phyloP scores from a whole-genome alignment of 2,888 invertebrate genomes.

The Eurytoma adleriae region DNA sequence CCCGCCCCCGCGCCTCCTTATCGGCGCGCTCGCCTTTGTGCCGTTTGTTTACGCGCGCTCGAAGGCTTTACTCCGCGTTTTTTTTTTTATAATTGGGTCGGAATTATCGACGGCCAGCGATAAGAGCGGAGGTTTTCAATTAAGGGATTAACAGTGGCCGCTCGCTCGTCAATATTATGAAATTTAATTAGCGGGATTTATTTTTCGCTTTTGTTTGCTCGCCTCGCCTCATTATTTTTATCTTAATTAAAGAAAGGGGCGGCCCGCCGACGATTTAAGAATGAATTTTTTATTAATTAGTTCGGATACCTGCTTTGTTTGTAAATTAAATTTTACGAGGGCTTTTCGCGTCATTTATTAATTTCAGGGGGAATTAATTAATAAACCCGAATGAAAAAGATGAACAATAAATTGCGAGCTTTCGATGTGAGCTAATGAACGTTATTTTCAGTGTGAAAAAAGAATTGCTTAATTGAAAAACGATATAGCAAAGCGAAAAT shows the following conservation, averaged over 20 bases:
- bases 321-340: neutral
- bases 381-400: neutral
- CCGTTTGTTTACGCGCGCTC: constrained; percentile 23
- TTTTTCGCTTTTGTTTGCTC: neutral
- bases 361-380: constrained; percentile 39
- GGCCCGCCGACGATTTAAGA: neutral
- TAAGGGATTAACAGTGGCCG: constrained; percentile 19
- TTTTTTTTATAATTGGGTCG: constrained; percentile 10
- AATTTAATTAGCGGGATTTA: constrained; percentile 6
- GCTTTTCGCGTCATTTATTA: constrained; percentile 9
- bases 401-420: constrained; percentile 13
- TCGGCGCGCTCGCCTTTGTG: constrained; percentile 2
- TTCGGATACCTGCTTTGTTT: neutral
- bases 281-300: neutral
- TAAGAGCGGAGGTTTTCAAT: constrained; percentile 37
- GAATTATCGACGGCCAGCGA: constrained; percentile 18
- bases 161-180: constrained; percentile 23
- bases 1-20: constrained; percentile 15
- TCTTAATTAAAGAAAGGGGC: too few relatives aligned
- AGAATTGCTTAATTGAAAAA: constrained; percentile 17
- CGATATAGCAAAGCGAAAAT: constrained; percentile 4
- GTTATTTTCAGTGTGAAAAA: neutral
- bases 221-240: neutral
- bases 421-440: neutral
- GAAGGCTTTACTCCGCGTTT: neutral